phyloP scores from a whole-genome alignment of 92 coral and sea anemone species.

The Ricordea florida region DNA sequence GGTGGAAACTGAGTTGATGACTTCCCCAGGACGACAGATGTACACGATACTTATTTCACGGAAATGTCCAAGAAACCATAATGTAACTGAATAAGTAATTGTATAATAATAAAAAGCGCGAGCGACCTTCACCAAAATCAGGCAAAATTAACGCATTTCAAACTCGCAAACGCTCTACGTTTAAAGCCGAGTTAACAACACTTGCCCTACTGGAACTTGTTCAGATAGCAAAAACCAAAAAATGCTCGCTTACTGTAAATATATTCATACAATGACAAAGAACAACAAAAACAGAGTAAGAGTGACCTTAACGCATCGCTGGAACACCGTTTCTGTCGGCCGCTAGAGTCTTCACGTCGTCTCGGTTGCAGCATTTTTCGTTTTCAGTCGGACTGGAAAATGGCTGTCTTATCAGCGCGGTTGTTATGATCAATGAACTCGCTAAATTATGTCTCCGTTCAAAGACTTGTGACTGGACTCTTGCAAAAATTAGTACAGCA shows the following conservation, averaged over 20 bases:
- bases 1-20: background rate
- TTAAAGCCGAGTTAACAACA: no score
- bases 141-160: no score
- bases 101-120: conserved; percentile 7
- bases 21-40: conserved; percentile 19
- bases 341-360: background rate
- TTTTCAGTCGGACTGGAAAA: background rate
- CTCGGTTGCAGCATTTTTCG: background rate
- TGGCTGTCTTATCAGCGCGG: no score
- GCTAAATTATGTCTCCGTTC: conserved; percentile 8
- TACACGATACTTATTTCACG: background rate
- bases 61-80: conserved; percentile 25
- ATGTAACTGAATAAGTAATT: conserved; percentile 44
- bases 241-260: no score
- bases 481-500: conserved; percentile 28
- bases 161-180: no score
- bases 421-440: conserved; percentile 22
- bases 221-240: no score
- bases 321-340: conserved; percentile 3
- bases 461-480: conserved; percentile 27
- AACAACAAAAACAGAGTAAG: background rate
- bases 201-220: no score
- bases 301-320: conserved; percentile 33
- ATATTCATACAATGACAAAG: conserved; percentile 18
- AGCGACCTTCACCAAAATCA: background rate